Evolutionary conservation across 2,797 vertebrate species (phyloP).

Genomic region (Rhinichthys osculus): DNA sequence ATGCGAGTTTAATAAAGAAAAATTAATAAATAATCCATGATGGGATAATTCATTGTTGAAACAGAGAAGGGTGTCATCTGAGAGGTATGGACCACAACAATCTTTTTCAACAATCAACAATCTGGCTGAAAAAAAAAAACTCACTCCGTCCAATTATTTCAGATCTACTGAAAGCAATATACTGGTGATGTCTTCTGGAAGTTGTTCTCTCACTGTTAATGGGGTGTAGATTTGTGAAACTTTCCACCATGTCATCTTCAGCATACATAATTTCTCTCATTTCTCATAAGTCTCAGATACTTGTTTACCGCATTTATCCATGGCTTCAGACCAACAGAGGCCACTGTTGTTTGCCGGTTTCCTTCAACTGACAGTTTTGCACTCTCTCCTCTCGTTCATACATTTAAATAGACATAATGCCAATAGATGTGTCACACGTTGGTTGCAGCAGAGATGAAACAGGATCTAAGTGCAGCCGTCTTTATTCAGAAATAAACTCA

Average conservation of each 20-base stretch:
- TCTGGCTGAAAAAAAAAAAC: conserved; percentile 24
- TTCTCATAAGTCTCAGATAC: not conserved
- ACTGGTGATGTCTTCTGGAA: not conserved
- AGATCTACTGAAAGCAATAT: not conserved
- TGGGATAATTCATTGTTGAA: not conserved
- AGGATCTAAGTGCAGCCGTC: too few species aligned
- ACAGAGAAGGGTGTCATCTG: not conserved
- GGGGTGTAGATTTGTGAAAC: not conserved
- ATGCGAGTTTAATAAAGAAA: conserved; percentile 21
- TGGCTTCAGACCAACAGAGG: not conserved
- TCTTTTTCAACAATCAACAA: not conserved
- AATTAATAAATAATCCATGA: not conserved
- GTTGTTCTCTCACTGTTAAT: not conserved
- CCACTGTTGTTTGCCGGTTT: not conserved
- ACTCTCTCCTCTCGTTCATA: not conserved
- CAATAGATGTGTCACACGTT: not conserved
- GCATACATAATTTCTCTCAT: not conserved
- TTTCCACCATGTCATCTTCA: conserved; percentile 18
- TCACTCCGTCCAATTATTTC: conserved; percentile 4
- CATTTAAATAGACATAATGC: not conserved
- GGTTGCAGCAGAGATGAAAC: too few species aligned
- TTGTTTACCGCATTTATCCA: not conserved
- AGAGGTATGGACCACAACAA: conserved; percentile 10
- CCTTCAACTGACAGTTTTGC: too few species aligned
- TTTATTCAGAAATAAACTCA: too few species aligned